phyloP scores from a whole-genome alignment of 2,797 vertebrate species.

The Lateolabrax maculatus region DNA sequence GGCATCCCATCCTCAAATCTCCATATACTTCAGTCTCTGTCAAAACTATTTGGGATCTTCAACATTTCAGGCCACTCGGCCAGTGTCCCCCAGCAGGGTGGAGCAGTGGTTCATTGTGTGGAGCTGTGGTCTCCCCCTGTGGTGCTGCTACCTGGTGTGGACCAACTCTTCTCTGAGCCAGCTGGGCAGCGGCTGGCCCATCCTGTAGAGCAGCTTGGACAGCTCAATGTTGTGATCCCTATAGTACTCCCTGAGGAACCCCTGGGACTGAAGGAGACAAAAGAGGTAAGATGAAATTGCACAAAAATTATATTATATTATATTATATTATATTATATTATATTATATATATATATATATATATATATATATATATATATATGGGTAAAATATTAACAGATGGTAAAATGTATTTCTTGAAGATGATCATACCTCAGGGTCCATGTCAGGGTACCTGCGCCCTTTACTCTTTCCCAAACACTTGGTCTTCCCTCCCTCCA shows the following conservation, averaged over 20 bases:
- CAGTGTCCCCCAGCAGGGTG: slow-evolving; percentile 36
- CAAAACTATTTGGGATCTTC: slow-evolving; percentile 50
- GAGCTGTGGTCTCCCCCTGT: slow-evolving; percentile 57
- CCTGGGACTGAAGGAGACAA: slow-evolving; percentile 87
- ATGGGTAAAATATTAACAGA: background rate
- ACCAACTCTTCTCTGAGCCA: slow-evolving; percentile 98
- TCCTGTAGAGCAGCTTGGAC: slow-evolving; percentile 98
- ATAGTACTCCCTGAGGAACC: slow-evolving; percentile 96
- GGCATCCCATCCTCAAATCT: slow-evolving; percentile 34
- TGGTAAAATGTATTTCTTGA: background rate
- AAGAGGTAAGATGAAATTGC: background rate
- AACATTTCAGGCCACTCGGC: slow-evolving; percentile 29
- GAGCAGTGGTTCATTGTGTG: slow-evolving; percentile 60
- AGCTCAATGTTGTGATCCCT: slow-evolving; percentile 98
- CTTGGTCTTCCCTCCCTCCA: slow-evolving; percentile 97
- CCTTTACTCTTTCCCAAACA: slow-evolving; percentile 99
- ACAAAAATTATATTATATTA: background rate
- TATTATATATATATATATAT: no score
- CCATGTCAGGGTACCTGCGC: slow-evolving; percentile 97
- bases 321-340: no score
- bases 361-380: no score
- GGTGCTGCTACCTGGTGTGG: slow-evolving; percentile 95
- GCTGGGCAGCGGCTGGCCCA: slow-evolving; percentile 95
- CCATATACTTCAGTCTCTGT: slow-evolving; percentile 30
- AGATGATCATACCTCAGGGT: slow-evolving; percentile 90